phyloP scores from a whole-genome alignment of 2,797 vertebrate genomes.

The Chaenodraco wilsoni region DNA sequence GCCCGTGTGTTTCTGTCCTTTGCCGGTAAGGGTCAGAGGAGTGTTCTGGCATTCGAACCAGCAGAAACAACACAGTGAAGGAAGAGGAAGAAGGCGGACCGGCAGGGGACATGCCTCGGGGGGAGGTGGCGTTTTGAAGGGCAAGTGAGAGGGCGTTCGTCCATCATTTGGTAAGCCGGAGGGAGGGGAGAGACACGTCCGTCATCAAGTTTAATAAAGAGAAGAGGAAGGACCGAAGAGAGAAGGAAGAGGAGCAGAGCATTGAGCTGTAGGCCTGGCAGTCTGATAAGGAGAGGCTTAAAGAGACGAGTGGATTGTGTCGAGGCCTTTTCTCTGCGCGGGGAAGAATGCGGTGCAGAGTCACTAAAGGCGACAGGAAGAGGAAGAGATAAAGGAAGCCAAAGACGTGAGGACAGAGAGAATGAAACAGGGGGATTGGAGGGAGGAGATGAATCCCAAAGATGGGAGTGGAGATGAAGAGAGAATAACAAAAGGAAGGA shows the following conservation, averaged over 20 bases:
- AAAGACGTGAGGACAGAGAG: conserved; percentile 56
- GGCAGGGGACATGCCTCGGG: conserved; percentile 27
- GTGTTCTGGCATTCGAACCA: conserved; percentile 63
- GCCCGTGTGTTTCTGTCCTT: conserved; percentile 41
- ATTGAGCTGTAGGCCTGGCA: conserved; percentile 70
- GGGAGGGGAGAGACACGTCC: conserved; percentile 42
- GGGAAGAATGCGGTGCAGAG: conserved; percentile 61
- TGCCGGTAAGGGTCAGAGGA: conserved; percentile 62
- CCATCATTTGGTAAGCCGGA: conserved; percentile 38
- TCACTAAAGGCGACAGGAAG: conserved; percentile 54
- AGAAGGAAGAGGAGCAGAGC: conserved; percentile 57
- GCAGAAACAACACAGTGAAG: conserved; percentile 62
- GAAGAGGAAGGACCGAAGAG: conserved; percentile 40
- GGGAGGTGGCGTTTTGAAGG: conserved; percentile 53
- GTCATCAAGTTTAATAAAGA: conserved; percentile 48
- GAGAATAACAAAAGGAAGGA: conserved; percentile 32
- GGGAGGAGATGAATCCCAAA: conserved; percentile 56
- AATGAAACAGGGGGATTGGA: conserved; percentile 29
- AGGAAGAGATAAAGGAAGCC: conserved; percentile 65
- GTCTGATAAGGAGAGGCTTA: conserved; percentile 77
- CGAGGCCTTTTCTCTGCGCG: conserved; percentile 67
- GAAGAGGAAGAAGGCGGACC: conserved; percentile 34
- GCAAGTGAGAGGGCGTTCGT: conserved; percentile 49
- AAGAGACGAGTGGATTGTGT: conserved; percentile 75
- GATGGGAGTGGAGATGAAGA: conserved; percentile 52